Conservation (phyloP, 2,888 invertebrate genomes). For the Heliconius charithonia region DNA sequence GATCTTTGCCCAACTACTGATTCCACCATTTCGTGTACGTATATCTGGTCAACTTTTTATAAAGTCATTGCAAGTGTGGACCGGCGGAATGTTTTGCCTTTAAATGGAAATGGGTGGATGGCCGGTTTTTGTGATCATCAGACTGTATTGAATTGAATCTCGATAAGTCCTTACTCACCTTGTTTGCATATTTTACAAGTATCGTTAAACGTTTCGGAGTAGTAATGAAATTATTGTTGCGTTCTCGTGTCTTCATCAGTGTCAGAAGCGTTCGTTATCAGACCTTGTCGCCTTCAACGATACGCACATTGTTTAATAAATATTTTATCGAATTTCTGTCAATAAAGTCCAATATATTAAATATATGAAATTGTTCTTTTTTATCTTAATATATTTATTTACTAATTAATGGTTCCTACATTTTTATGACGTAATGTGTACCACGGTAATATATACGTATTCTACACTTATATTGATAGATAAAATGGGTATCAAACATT, state of each 20-base stretch:
- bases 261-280: conserved; percentile 18
- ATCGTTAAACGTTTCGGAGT: conserved; percentile 45
- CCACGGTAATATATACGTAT: too few species aligned
- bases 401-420: too few species aligned
- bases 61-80: conserved; percentile 70
- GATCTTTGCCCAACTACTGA: conserved; percentile 71
- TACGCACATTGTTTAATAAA: conserved; percentile 8
- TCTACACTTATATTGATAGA: too few species aligned
- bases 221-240: conserved; percentile 42
- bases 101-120: conserved; percentile 63
- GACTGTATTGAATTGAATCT: conserved; percentile 72
- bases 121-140: conserved; percentile 72
- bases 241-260: conserved; percentile 26
- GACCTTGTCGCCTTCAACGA: background rate
- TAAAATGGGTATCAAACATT: too few species aligned
- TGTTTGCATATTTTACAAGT: conserved; percentile 67
- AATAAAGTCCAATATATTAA: background rate
- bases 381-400: too few species aligned
- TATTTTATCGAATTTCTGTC: background rate
- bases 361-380: background rate
- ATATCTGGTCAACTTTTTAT: conserved; percentile 75
- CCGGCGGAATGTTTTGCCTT: conserved; percentile 70
- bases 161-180: conserved; percentile 60
- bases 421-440: too few species aligned
- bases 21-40: conserved; percentile 70